These are phyloP conservation scores for Drosophila nr. perissopoda DNA, from an alignment of 2,888 invertebrate genomes.

Conservation along the genomic window DNA sequence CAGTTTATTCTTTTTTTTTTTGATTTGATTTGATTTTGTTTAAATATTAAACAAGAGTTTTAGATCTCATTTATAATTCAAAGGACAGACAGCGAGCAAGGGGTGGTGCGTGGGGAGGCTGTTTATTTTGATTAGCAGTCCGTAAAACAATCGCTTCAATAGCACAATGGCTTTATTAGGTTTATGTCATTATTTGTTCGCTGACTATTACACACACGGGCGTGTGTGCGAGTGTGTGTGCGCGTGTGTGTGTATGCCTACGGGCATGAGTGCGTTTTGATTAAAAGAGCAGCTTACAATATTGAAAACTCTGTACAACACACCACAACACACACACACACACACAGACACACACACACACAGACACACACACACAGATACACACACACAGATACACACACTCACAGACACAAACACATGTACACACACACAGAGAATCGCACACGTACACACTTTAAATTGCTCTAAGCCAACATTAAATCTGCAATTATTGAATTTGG, in stretches of 20 bases:
- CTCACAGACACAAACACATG: no score
- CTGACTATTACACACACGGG: slow-evolving; percentile 45
- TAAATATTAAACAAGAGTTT: slow-evolving; percentile 79
- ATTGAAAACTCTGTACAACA: slow-evolving; percentile 46
- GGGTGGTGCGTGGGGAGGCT: slow-evolving; percentile 9
- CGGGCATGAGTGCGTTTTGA: slow-evolving; percentile 47
- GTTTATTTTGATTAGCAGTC: slow-evolving; percentile 76
- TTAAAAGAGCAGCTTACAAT: slow-evolving; percentile 63
- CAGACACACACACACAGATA: background rate
- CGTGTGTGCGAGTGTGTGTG: background rate
- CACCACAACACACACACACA: slow-evolving; percentile 9
- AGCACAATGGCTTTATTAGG: slow-evolving; percentile 68
- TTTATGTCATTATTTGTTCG: slow-evolving; percentile 72
- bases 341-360: background rate
- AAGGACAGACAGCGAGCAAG: slow-evolving; percentile 22
- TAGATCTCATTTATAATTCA: slow-evolving; percentile 78
- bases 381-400: background rate
- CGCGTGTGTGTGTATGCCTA: slow-evolving; percentile 10
- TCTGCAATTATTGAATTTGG: slow-evolving; percentile 50
- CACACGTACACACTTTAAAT: slow-evolving; percentile 35
- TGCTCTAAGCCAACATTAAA: slow-evolving; percentile 23
- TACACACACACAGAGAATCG: slow-evolving; percentile 2
- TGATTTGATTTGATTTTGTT: slow-evolving; percentile 78
- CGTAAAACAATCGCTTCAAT: slow-evolving; percentile 75
- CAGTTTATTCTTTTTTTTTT: slow-evolving; percentile 34